Evolutionary conservation across 2,113 vertebrate genomes (phyloP).

Genomic region (Australoheros scitulus): DNA sequence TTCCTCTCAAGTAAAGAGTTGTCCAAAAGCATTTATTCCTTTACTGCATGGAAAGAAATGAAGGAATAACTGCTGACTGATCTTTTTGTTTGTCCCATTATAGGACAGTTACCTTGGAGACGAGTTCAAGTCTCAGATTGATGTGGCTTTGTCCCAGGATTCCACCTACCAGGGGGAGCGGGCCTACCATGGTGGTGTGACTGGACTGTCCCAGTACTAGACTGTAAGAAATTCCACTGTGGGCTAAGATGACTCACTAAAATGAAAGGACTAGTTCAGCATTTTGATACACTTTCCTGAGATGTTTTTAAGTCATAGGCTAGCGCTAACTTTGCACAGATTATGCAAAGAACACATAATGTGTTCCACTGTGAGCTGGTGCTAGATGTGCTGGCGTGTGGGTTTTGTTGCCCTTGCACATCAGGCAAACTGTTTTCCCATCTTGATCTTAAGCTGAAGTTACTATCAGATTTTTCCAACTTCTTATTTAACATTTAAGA

Average conservation of each 20-base stretch:
- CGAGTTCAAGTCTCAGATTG: conserved; percentile 99
- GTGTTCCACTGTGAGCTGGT: no score
- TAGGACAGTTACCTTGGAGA: conserved; percentile 99
- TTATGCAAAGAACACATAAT: no score
- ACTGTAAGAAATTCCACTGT: conserved; percentile 82
- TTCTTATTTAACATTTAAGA: conserved; percentile 2
- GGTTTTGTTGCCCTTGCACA: background rate
- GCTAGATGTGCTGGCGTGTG: background rate
- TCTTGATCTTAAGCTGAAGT: background rate
- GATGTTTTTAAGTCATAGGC: background rate
- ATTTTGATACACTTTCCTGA: background rate
- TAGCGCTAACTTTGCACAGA: background rate
- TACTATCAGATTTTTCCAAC: background rate
- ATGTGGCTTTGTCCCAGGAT: conserved; percentile 96
- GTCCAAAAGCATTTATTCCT: background rate
- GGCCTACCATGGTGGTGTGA: conserved; percentile 96
- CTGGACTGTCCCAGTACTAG: conserved; percentile 99
- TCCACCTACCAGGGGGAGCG: conserved; percentile 98
- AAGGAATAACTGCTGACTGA: conserved; percentile 17
- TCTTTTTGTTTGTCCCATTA: conserved; percentile 47
- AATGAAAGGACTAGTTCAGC: background rate
- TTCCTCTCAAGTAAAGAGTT: conserved; percentile 25
- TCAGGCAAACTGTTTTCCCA: background rate
- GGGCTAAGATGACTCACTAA: background rate
- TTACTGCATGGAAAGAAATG: conserved; percentile 27